Evolutionary conservation across 2,888 invertebrate species (phyloP).

Genomic region (Fragum whitleyi): DNA sequence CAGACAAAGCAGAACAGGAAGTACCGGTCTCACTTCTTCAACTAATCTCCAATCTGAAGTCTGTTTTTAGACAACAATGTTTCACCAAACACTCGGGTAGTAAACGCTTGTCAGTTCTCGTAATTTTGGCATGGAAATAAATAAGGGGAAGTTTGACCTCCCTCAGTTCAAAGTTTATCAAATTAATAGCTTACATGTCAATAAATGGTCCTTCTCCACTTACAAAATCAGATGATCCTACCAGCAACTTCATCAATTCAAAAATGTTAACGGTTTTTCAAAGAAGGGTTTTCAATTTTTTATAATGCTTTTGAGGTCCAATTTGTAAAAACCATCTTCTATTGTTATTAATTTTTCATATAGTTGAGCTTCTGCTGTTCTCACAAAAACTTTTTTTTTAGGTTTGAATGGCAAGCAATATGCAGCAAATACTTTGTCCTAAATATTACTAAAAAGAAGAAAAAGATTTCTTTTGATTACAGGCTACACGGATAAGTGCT

Average conservation of each 20-base stretch:
- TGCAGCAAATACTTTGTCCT: too few relatives aligned
- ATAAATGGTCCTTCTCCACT: background rate
- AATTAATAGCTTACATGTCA: constrained; percentile 12
- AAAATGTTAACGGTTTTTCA: too few relatives aligned
- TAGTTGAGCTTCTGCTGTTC: background rate
- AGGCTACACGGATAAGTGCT: too few relatives aligned
- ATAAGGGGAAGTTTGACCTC: background rate
- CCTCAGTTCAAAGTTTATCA: background rate
- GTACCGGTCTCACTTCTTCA: background rate
- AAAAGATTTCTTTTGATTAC: too few relatives aligned
- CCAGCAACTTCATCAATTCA: too few relatives aligned
- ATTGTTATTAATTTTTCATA: background rate
- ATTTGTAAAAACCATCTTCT: background rate
- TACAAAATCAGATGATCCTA: constrained; percentile 6
- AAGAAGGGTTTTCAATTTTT: background rate
- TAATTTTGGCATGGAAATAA: background rate
- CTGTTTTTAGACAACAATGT: background rate
- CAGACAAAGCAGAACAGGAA: background rate
- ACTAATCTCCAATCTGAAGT: too few relatives aligned
- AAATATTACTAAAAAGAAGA: too few relatives aligned
- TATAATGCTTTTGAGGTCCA: background rate
- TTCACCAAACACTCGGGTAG: background rate
- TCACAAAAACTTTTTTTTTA: constrained; percentile 7
- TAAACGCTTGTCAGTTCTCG: background rate
- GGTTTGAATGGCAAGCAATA: background rate